Evolutionary conservation across 2,797 vertebrate species (phyloP).

Genomic region (Micrastur ruficollis): DNA sequence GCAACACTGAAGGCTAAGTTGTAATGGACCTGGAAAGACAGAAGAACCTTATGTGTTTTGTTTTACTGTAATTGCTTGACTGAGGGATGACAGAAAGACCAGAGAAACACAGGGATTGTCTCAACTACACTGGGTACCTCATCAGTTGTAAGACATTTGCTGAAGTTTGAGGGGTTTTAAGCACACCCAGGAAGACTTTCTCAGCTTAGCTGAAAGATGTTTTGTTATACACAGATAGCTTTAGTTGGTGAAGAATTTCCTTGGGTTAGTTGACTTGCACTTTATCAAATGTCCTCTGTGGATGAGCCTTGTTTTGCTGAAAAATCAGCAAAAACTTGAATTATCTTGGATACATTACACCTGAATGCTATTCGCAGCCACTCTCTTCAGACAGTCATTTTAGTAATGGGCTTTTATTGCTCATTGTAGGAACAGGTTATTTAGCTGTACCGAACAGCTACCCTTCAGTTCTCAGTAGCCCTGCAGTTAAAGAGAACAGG

Average conservation of each 20-base stretch:
- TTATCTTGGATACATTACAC: not conserved
- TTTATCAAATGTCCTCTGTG: not conserved
- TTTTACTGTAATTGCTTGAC: not conserved
- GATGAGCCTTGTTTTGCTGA: not conserved
- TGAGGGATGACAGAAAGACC: not conserved
- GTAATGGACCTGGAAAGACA: constrained; percentile 81
- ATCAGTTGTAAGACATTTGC: not conserved
- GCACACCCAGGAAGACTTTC: not conserved
- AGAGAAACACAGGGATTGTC: not conserved
- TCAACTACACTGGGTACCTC: not conserved
- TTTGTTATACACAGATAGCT: not conserved
- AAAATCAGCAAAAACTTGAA: not conserved
- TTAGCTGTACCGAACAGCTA: not conserved
- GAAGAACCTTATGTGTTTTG: not conserved
- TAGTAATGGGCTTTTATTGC: not conserved
- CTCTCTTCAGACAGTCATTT: not conserved
- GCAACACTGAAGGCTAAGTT: constrained; percentile 82
- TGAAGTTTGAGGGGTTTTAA: not conserved
- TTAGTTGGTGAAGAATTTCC: not conserved
- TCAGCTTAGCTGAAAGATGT: not conserved
- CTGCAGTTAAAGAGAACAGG: not conserved
- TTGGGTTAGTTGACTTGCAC: not conserved
- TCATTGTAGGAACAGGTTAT: not conserved
- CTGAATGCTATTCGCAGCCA: not conserved
- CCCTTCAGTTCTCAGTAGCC: not conserved